Evolutionary conservation across 2,888 invertebrate genomes (phyloP).

Genomic region (Brassicogethes aeneus): DNA sequence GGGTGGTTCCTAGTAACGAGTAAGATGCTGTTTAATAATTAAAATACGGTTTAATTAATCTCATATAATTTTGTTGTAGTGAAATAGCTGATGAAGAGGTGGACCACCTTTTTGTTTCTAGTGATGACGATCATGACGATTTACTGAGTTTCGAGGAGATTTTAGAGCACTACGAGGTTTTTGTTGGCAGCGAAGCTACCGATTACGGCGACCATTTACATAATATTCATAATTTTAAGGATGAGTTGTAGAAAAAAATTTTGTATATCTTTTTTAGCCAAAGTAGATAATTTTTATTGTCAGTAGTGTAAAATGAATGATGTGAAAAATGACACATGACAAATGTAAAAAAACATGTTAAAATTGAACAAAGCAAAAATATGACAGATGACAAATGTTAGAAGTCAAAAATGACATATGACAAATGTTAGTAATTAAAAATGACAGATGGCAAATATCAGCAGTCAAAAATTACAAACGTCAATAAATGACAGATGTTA

Average conservation of each 20-base stretch:
- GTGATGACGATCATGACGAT: conserved; percentile 80
- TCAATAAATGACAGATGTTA: too few species aligned
- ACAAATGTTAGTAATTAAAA: too few species aligned
- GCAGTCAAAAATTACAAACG: too few species aligned
- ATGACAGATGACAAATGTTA: too few species aligned
- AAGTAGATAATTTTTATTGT: too few species aligned
- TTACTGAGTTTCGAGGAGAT: conserved; percentile 73
- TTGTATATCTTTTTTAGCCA: too few species aligned
- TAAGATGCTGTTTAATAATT: conserved; percentile 46
- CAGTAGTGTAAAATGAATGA: too few species aligned
- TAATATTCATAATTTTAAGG: conserved; percentile 67
- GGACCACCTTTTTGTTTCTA: conserved; percentile 75
- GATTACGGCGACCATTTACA: conserved; percentile 80
- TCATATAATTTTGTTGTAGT: conserved; percentile 38
- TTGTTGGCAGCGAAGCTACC: conserved; percentile 89
- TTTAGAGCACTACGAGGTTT: conserved; percentile 72
- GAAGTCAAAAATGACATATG: too few species aligned
- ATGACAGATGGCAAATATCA: too few species aligned
- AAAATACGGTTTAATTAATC: conserved; percentile 15
- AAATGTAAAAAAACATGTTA: too few species aligned
- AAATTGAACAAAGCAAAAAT: too few species aligned
- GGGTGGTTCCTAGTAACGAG: conserved; percentile 89
- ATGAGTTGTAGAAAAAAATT: conserved; percentile 79
- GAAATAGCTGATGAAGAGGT: conserved; percentile 88
- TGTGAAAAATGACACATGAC: too few species aligned